Percentiles rank a stretch among this genome's conserved stretches.
Evolutionary conservation across 23 tunicate species (phyloP).

Genomic region (Trididemnum nubilum): DNA sequence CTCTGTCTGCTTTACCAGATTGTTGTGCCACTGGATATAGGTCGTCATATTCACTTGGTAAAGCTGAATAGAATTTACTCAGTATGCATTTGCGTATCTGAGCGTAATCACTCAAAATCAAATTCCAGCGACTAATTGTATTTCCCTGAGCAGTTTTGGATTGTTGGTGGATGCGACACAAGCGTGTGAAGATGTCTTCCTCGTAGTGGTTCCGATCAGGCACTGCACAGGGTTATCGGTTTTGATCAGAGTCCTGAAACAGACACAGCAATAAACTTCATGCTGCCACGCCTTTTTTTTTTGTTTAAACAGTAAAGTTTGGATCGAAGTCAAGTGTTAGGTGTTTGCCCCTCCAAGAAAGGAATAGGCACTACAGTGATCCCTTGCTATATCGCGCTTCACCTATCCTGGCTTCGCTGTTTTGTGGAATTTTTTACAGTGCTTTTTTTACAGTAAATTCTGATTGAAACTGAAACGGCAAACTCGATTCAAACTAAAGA

Average conservation of each 20-base stretch:
- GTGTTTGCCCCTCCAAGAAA: no score
- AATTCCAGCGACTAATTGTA: neutral
- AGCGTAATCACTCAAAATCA: neutral
- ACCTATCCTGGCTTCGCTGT: no score
- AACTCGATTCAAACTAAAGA: no score
- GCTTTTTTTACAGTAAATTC: neutral
- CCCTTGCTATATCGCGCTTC: no score
- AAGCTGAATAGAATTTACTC: neutral
- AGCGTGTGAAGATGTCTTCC: neutral
- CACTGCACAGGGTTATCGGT: neutral
- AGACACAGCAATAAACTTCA: no score
- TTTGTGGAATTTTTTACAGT: no score
- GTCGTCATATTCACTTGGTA: neutral
- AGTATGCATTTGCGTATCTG: neutral
- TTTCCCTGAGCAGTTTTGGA: neutral
- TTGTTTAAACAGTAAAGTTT: no score
- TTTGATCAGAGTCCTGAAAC: neutral
- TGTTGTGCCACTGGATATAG: neutral
- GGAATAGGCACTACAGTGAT: no score
- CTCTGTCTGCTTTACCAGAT: neutral
- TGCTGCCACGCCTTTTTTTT: no score
- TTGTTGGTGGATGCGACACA: neutral
- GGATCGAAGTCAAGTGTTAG: no score
- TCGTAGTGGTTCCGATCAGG: neutral
- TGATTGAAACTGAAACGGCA: no score